phyloP scores from a whole-genome alignment of 1,140 invertebrate species.

The Caenorhabditis remanei region DNA sequence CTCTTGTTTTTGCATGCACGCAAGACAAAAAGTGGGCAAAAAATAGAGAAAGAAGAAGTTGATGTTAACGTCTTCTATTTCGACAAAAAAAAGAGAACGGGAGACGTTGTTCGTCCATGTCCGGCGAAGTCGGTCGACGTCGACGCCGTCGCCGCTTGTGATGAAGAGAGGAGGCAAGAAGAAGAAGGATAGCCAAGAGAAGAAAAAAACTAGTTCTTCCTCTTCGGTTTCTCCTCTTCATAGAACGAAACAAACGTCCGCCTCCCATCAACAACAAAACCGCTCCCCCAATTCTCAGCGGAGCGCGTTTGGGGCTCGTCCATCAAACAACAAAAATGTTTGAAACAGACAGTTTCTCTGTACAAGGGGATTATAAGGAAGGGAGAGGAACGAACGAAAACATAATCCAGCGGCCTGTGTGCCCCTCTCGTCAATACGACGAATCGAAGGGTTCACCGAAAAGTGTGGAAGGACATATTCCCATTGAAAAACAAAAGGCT shows the following conservation, averaged over 20 bases:
- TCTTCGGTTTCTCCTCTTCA: background rate
- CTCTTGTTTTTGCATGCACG: constrained; percentile 30
- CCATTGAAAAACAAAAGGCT: too few relatives aligned
- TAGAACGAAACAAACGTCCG: background rate
- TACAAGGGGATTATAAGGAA: constrained; percentile 8
- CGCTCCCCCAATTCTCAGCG: constrained; percentile 10
- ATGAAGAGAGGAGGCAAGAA: background rate
- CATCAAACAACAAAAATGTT: background rate
- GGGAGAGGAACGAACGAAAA: background rate
- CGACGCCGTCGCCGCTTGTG: background rate
- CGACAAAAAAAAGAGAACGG: background rate
- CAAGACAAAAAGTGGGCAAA: background rate
- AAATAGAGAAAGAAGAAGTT: background rate
- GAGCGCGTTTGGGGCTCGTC: background rate
- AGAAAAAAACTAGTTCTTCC: constrained; percentile 23
- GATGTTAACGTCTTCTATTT: constrained; percentile 12
- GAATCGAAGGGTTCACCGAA: too few relatives aligned
- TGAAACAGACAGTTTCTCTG: background rate
- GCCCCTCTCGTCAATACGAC: background rate
- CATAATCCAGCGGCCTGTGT: background rate
- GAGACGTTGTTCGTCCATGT: too few relatives aligned
- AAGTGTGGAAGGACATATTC: too few relatives aligned
- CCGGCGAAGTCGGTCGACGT: background rate
- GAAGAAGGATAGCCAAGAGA: background rate
- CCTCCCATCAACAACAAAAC: constrained; percentile 12